A percentile compares a stretch with the other conserved stretches of the same genome.
phyloP scores from a whole-genome alignment of 2,888 invertebrate species.

The Erpobdella octoculata region DNA sequence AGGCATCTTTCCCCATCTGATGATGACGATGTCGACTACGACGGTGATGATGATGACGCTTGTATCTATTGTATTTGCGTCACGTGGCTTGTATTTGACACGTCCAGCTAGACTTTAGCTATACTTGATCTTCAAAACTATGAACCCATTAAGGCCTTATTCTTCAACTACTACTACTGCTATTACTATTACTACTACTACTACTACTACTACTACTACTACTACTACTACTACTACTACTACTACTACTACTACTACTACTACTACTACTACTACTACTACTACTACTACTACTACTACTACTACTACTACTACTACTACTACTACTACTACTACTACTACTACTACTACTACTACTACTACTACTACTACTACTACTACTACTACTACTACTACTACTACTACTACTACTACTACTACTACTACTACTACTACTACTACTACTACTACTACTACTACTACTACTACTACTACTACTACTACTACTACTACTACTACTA shows the following conservation, averaged over 20 bases:
- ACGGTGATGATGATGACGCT: too few species aligned
- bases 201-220: slow-evolving; percentile 17
- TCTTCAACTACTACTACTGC: slow-evolving; percentile 11
- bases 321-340: slow-evolving; percentile 17
- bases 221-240: slow-evolving; percentile 17
- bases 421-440: not conserved
- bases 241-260: slow-evolving; percentile 17
- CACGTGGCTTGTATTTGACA: too few species aligned
- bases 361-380: not conserved
- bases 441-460: slow-evolving; percentile 13
- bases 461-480: slow-evolving; percentile 25
- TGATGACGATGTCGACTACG: too few species aligned
- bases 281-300: slow-evolving; percentile 17
- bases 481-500: slow-evolving; percentile 25
- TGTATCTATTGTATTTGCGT: too few species aligned
- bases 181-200: slow-evolving; percentile 14
- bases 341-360: slow-evolving; percentile 7
- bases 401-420: not conserved
- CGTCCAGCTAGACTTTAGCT: too few species aligned
- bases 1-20: too few species aligned
- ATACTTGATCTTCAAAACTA: too few species aligned
- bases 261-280: slow-evolving; percentile 17
- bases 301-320: slow-evolving; percentile 17
- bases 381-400: not conserved
- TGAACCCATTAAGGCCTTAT: too few species aligned